Conservation (phyloP, 2,888 invertebrate species). For the Rhyacophila evoluta region DNA sequence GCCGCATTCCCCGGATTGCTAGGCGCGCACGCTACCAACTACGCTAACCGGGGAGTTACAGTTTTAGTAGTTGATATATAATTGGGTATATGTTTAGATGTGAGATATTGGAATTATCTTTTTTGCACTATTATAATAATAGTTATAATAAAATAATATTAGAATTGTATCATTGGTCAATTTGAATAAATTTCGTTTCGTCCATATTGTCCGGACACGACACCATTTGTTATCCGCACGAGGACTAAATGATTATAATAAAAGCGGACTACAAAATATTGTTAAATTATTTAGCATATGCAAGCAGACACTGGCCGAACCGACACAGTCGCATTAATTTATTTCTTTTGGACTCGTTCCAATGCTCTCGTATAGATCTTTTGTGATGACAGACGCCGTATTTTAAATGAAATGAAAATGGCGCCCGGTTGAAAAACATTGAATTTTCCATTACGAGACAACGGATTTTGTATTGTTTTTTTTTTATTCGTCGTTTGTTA, state of each 20-base stretch:
- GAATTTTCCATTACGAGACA: constrained; percentile 21
- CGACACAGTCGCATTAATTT: constrained; percentile 18
- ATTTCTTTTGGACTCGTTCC: constrained; percentile 36
- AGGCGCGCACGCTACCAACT: too few species aligned
- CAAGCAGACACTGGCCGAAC: neutral
- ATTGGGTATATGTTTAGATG: too few species aligned
- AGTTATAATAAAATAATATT: too few species aligned
- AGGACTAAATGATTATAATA: neutral
- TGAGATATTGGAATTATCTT: too few species aligned
- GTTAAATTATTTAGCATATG: neutral
- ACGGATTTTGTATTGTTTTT: neutral
- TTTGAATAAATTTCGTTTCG: too few species aligned
- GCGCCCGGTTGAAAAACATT: constrained; percentile 18
- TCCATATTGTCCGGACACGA: neutral
- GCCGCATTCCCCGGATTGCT: too few species aligned
- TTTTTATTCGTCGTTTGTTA: neutral
- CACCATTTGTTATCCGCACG: neutral
- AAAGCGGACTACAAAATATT: neutral
- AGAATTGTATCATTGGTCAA: too few species aligned
- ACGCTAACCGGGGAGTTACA: too few species aligned
- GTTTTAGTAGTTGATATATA: too few species aligned
- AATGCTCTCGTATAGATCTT: constrained; percentile 27
- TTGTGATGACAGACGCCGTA: constrained; percentile 41
- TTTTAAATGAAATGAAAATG: constrained; percentile 37
- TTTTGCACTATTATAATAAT: too few species aligned